phyloP scores from a whole-genome alignment of 53 echinoderm and acorn worm species.

The Echinometra lucunter region DNA sequence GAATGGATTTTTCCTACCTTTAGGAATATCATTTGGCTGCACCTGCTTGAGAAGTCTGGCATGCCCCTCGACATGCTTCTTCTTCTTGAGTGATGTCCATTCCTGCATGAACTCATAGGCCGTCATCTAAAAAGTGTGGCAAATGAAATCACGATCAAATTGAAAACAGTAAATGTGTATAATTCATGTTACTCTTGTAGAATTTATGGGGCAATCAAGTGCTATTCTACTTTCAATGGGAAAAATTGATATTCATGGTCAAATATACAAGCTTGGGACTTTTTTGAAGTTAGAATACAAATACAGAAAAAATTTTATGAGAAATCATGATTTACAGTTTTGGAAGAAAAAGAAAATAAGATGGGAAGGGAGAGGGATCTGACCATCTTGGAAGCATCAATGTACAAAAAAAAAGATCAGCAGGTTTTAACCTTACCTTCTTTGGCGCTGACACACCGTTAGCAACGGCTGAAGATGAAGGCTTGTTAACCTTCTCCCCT shows the following conservation, averaged over 20 bases:
- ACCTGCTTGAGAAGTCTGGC: slow-evolving; percentile 86
- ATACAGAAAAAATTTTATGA: too few relatives aligned
- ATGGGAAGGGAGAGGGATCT: too few relatives aligned
- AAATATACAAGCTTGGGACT: too few relatives aligned
- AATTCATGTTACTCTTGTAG: neutral
- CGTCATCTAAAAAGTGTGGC: slow-evolving; percentile 71
- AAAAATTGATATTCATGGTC: too few relatives aligned
- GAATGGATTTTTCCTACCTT: slow-evolving; percentile 68
- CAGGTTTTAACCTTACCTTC: neutral
- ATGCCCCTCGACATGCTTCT: slow-evolving; percentile 73
- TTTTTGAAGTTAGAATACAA: too few relatives aligned
- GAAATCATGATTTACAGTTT: too few relatives aligned
- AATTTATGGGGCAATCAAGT: too few relatives aligned
- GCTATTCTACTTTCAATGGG: too few relatives aligned
- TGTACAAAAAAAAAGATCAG: too few relatives aligned
- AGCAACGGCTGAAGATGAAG: neutral
- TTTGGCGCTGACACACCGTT: slow-evolving; percentile 14
- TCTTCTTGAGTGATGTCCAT: slow-evolving; percentile 87
- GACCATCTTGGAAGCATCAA: too few relatives aligned
- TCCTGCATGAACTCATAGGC: slow-evolving; percentile 97
- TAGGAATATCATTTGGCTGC: slow-evolving; percentile 86
- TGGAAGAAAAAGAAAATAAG: too few relatives aligned
- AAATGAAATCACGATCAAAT: neutral
- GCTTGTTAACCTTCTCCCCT: slow-evolving; percentile 11
- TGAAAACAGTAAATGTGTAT: neutral